These are phyloP conservation scores for Tetranychus truncatus DNA, from an alignment of 2,888 invertebrate genomes.

Conservation along the genomic window DNA sequence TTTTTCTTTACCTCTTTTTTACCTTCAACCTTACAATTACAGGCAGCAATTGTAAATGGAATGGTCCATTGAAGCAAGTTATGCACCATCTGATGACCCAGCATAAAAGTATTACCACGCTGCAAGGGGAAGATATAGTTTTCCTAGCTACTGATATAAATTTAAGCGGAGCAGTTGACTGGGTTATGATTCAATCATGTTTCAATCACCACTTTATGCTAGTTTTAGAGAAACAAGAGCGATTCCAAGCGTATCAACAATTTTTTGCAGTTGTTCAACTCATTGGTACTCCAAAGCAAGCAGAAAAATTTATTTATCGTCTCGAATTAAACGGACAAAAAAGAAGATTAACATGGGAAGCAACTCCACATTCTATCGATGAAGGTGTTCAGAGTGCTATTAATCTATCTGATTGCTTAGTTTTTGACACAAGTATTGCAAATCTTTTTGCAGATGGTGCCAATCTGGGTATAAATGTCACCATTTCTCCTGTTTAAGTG, in stretches of 20 bases:
- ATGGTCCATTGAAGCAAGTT: conserved; percentile 88
- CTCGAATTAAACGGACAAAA: conserved; percentile 88
- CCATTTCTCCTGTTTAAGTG: conserved; percentile 48
- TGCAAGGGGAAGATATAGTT: conserved; percentile 81
- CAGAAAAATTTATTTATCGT: conserved; percentile 95
- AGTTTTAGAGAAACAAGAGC: conserved; percentile 93
- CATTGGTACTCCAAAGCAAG: conserved; percentile 94
- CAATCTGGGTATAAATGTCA: conserved; percentile 96
- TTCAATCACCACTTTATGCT: conserved; percentile 71
- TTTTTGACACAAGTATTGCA: conserved; percentile 94
- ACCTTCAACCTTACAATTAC: background rate
- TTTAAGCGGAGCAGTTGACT: conserved; percentile 93
- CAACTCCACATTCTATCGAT: conserved; percentile 92
- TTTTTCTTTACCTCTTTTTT: background rate
- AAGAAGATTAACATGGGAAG: conserved; percentile 92
- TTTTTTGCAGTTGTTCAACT: conserved; percentile 97
- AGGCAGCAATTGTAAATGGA: conserved; percentile 71
- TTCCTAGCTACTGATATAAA: conserved; percentile 98
- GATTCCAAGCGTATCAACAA: conserved; percentile 86
- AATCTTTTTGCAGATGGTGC: conserved; percentile 97
- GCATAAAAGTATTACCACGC: conserved; percentile 42
- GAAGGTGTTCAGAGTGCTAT: conserved; percentile 96
- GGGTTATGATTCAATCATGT: conserved; percentile 99
- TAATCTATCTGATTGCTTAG: conserved; percentile 90
- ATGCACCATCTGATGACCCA: conserved; percentile 85